Base-by-base conservation (phyloP, 2,113 vertebrate genomes). In the Cranoglanis bouderius region DNA sequence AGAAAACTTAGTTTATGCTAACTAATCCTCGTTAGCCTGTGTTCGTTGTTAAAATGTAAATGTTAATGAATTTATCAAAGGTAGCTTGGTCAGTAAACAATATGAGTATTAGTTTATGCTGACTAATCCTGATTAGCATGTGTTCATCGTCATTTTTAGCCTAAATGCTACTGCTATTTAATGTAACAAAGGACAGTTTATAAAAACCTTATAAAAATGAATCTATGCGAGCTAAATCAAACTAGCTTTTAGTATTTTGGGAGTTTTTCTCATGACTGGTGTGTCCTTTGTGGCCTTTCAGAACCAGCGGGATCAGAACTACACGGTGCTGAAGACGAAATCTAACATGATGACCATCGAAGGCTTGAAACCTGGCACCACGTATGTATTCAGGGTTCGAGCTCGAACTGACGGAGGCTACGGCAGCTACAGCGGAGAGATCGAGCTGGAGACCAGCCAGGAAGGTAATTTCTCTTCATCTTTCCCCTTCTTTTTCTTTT, bases 231-330 rank as follows among this genome's bases (percentile, higher is more conserved):
- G 26, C 26, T 49, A 51, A 49, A 49, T 2, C 75, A 49, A 12
- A 29, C 24, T n/a, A 29, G 43, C 29, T 29, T 49, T 29, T 78
- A 78, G 14, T 29, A 32, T 67, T 67, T 32, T 38, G 16, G 35
- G 32, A 40, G 81, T 65, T 40, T 89, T 12, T 81, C 38, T 57
- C 49, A 7, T 72, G 16, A 74, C 18, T 35, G 3, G 7, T 87
- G 40, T 90, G 21, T 88, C 13, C 35, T 87, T 38, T 35, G 21
- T 49, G 46, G 9, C 86, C 89, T 85, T 87, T 86, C 91, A 97
- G 96, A 96, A 97, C 92, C 96, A 97, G 92, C 94, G 94, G 61
- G 96, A 97, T 87, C 96, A 96, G 92, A 97, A 97, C 93, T 97
- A 96, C 92, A 97, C 96, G 0, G 95, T 96, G 35, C 78, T 97